phyloP scores from a whole-genome alignment of 2,113 vertebrate species.

The Hippolais icterina region DNA sequence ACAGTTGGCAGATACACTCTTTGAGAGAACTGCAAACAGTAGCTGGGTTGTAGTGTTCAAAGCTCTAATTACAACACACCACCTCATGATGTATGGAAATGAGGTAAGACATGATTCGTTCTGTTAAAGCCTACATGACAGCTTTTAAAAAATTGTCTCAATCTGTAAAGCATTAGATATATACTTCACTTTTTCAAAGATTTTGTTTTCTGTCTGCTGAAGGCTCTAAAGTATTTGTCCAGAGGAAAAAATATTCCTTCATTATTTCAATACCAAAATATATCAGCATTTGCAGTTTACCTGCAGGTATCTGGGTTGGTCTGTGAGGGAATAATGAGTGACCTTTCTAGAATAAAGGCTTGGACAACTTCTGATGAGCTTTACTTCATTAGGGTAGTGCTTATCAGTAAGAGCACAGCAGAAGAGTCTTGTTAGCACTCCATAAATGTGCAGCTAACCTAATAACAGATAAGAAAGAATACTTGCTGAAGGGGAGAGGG shows the following conservation, averaged over 20 bases:
- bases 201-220: neutral
- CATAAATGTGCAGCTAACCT: neutral
- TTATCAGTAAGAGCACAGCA: neutral
- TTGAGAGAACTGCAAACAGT: constrained; percentile 88
- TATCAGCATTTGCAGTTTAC: neutral
- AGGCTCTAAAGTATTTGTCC: neutral
- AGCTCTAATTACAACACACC: constrained; percentile 93
- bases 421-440: neutral
- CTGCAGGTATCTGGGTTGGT: neutral
- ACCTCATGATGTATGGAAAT: constrained; percentile 97
- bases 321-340: neutral
- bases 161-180: neutral
- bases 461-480: neutral
- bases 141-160: neutral
- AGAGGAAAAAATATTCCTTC: neutral
- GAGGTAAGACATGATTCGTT: constrained; percentile 80
- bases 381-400: neutral
- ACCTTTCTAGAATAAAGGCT: neutral
- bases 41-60: constrained; percentile 98
- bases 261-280: neutral
- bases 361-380: neutral
- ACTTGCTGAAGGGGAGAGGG: neutral
- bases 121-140: neutral
- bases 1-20: constrained; percentile 88
- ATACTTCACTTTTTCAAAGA: neutral